These are phyloP conservation scores for Brachionus koreanus DNA, from an alignment of 1,140 invertebrate species.

Conservation along the genomic window DNA sequence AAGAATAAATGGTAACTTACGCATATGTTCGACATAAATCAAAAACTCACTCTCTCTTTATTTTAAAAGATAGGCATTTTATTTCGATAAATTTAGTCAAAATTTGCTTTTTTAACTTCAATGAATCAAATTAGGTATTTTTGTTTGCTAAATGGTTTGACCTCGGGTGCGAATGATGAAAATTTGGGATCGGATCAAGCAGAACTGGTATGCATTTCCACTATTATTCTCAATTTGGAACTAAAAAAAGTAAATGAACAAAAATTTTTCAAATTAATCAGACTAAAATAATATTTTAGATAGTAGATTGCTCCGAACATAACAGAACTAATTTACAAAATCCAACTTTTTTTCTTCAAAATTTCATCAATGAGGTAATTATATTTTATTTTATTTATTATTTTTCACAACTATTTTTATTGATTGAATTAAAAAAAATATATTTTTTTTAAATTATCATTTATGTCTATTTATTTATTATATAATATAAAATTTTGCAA, in stretches of 20 bases:
- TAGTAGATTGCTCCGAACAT: slow-evolving; percentile 66
- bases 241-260: slow-evolving; percentile 79
- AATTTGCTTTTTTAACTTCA: background rate
- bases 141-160: slow-evolving; percentile 72
- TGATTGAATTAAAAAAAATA: no score
- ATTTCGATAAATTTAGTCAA: background rate
- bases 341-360: slow-evolving; percentile 66
- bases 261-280: slow-evolving; percentile 55
- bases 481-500: no score
- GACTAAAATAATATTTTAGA: background rate
- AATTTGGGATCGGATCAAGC: slow-evolving; percentile 86
- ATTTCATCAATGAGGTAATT: slow-evolving; percentile 66
- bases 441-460: no score
- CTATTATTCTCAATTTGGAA: slow-evolving; percentile 77
- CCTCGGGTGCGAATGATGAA: slow-evolving; percentile 82
- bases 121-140: slow-evolving; percentile 10
- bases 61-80: background rate
- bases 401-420: no score
- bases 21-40: background rate
- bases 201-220: slow-evolving; percentile 84
- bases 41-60: background rate
- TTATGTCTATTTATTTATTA: no score
- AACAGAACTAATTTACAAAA: slow-evolving; percentile 65
- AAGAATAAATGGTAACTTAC: background rate
- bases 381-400: slow-evolving; percentile 64